Conservation (phyloP, 2,888 invertebrate species). For the Argyresthia goedartella region DNA sequence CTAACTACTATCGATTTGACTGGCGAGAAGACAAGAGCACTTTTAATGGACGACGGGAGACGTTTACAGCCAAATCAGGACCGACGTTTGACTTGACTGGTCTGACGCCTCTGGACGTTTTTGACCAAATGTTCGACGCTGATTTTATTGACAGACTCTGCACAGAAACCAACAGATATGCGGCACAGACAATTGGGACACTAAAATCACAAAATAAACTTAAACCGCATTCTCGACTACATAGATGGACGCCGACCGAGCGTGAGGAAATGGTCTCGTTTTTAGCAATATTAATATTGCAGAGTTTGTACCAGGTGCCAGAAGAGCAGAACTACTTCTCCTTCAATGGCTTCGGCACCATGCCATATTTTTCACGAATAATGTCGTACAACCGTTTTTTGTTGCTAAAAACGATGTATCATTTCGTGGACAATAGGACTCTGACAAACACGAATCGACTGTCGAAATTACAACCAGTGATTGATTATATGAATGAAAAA, state of each 20-base stretch:
- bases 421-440: conserved; percentile 14
- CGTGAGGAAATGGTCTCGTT: conserved; percentile 11
- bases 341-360: conserved; percentile 11
- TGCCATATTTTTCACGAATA: conserved; percentile 11
- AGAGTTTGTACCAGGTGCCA: conserved; percentile 16
- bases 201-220: not conserved
- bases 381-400: conserved; percentile 18
- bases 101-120: too few relatives aligned
- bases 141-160: too few relatives aligned
- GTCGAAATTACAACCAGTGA: conserved; percentile 15
- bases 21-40: too few relatives aligned
- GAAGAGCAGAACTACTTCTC: conserved; percentile 15
- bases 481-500: conserved; percentile 16
- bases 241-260: not conserved
- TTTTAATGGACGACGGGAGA: too few relatives aligned
- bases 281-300: conserved; percentile 15
- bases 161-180: conserved; percentile 12
- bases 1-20: too few relatives aligned
- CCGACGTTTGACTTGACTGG: too few relatives aligned
- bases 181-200: not conserved
- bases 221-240: not conserved
- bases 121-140: too few relatives aligned
- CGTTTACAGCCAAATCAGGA: too few relatives aligned
- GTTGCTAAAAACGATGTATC: conserved; percentile 13
- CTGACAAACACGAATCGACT: conserved; percentile 10